phyloP scores from a whole-genome alignment of 2,113 vertebrate species.

The Podocnemis expansa region DNA sequence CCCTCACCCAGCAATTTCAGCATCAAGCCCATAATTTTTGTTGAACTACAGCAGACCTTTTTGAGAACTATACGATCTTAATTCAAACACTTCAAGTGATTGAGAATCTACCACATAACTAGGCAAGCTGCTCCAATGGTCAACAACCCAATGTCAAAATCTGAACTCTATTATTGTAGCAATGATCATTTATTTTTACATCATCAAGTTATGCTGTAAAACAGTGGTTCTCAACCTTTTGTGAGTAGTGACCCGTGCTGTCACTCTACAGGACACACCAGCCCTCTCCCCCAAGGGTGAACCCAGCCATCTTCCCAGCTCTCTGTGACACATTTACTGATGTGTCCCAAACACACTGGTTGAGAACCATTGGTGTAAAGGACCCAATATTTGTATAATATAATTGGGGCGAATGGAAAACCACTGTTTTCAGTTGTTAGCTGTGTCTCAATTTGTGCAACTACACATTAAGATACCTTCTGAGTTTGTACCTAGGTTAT shows the following conservation, averaged over 20 bases:
- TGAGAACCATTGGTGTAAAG: too few relatives aligned
- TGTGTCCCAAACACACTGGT: too few relatives aligned
- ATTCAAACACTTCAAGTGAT: not conserved
- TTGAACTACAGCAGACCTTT: not conserved
- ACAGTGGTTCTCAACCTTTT: too few relatives aligned
- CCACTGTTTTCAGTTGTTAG: not conserved
- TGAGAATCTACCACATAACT: not conserved
- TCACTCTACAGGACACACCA: too few relatives aligned
- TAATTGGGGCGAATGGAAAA: not conserved
- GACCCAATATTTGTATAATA: not conserved
- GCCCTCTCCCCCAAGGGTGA: too few relatives aligned
- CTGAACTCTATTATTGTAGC: not conserved
- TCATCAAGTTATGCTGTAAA: not conserved
- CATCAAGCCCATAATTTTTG: not conserved
- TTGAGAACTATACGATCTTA: not conserved
- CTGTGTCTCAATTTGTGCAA: too few relatives aligned
- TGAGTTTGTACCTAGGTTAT: conserved; percentile 2
- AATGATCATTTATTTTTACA: conserved; percentile 13
- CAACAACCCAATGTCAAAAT: not conserved
- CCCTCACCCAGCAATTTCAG: not conserved
- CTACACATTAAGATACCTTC: not conserved
- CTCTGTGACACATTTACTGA: too few relatives aligned
- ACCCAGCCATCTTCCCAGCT: too few relatives aligned
- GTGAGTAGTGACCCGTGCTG: too few relatives aligned
- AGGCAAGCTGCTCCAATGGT: not conserved